Conservation (phyloP, 2,797 vertebrate genomes). For the Chelmon rostratus region DNA sequence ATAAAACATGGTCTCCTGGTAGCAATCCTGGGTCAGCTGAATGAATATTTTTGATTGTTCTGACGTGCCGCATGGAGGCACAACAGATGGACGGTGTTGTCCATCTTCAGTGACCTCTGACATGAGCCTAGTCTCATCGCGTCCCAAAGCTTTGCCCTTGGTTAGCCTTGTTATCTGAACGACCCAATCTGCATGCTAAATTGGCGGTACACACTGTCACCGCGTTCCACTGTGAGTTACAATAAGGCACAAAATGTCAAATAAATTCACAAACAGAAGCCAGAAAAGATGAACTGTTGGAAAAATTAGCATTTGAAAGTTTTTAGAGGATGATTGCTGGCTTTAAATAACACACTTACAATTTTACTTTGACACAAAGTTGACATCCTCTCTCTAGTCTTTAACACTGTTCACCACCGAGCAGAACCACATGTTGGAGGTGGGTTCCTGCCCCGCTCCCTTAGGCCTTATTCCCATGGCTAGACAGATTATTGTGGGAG, state of each 20-base stretch:
- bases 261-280: constrained; percentile 28
- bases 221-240: constrained; percentile 18
- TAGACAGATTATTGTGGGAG: constrained; percentile 84
- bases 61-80: constrained; percentile 29
- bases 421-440: constrained; percentile 79
- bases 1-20: constrained; percentile 37
- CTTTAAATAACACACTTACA: constrained; percentile 38
- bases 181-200: constrained; percentile 41
- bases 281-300: neutral
- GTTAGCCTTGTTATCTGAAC: constrained; percentile 28
- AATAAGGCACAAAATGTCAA: constrained; percentile 26
- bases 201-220: neutral
- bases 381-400: constrained; percentile 52
- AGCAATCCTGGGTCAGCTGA: constrained; percentile 34
- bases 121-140: neutral
- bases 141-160: constrained; percentile 44
- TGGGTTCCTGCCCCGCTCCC: constrained; percentile 68
- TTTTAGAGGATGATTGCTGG: constrained; percentile 23
- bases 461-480: constrained; percentile 75
- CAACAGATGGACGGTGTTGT: constrained; percentile 62
- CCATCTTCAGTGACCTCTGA: constrained; percentile 51
- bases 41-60: constrained; percentile 48
- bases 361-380: constrained; percentile 67
- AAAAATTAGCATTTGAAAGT: constrained; percentile 16
- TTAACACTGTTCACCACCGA: constrained; percentile 39